Base-by-base conservation (phyloP, 2,888 invertebrate species). In the Synanthedon tipuliformis region DNA sequence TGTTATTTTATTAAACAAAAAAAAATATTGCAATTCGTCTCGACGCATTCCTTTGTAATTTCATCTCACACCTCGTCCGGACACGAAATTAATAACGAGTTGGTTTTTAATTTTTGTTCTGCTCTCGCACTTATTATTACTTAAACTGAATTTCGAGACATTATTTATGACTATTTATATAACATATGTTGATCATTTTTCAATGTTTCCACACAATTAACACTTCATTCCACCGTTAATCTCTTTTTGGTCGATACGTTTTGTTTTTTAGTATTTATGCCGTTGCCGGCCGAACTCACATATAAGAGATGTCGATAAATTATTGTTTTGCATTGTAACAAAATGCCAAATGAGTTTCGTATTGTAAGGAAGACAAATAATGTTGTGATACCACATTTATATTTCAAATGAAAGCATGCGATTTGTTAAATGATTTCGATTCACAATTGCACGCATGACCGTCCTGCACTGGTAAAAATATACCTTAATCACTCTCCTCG, bases 121-220 rank as follows among this genome's bases (percentile, higher is more conserved):
- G 71, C 70, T 81, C 77, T 78, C 81, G 81, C 81, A 84, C 82
- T 85, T 87, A 84, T 86, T 85, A 85, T 85, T 86, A 84, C 81
- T 87, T 86, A 86, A 86, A 84, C 85, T 84, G 83, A 83, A 84
- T 83, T 82, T 81, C 78, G 79, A 80, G 73, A 58, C 68, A 73
- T 83, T 85, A 86, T 86, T 87, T 87, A 86, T 86, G 78, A 81
- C 78, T 87, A 86, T 86, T 87, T 86, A 86, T 85, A 86, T 86
- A 86, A 85, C 83, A 79, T 86, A 87, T 86, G 86, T 81, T 83
- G 83, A 84, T 81, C 84, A 86, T 87, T 86, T 84, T 82, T 87
- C 86, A 86, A 85, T 85, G 86, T 84, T 78, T 81, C 81, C 75
- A 81, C 74, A 81, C 81, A 83, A 87, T 87, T 87, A 87, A 86